Evolutionary conservation across 2,797 vertebrate species (phyloP).

Genomic region (Lateolabrax maculatus): DNA sequence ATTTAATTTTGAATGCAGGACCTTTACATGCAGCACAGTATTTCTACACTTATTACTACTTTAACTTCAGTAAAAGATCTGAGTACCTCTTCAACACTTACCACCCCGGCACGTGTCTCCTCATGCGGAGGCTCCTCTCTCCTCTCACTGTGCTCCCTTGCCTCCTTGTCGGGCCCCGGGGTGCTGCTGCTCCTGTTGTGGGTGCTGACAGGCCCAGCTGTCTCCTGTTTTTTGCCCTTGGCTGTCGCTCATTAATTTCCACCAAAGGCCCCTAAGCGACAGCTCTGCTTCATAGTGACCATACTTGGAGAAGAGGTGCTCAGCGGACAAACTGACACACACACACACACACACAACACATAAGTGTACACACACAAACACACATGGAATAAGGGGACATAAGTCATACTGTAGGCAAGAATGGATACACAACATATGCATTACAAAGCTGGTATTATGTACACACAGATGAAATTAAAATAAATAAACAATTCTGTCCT

Average conservation of each 20-base stretch:
- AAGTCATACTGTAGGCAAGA: constrained; percentile 2
- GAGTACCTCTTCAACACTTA: not conserved
- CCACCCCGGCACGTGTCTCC: not conserved
- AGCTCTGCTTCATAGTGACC: constrained; percentile 91
- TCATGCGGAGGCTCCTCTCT: constrained; percentile 22
- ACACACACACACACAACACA: constrained; percentile 58
- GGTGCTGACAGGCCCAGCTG: constrained; percentile 95
- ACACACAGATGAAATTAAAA: not conserved
- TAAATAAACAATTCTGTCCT: not conserved
- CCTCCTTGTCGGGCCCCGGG: constrained; percentile 49
- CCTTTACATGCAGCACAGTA: too few relatives aligned
- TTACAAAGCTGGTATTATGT: not conserved
- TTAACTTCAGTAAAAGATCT: too few relatives aligned
- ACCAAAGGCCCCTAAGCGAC: constrained; percentile 90
- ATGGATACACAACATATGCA: constrained; percentile 6
- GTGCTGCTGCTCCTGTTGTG: constrained; percentile 76
- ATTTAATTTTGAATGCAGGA: too few relatives aligned
- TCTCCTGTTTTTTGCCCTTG: constrained; percentile 92
- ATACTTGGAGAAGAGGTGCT: constrained; percentile 92
- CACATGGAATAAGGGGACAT: not conserved
- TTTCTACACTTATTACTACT: too few relatives aligned
- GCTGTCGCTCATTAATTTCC: constrained; percentile 93
- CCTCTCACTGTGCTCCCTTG: constrained; percentile 21
- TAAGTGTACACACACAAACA: constrained; percentile 21
- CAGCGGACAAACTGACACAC: constrained; percentile 70